Conservation (phyloP, 2,888 invertebrate genomes). For the Tachystola acroxantha region DNA sequence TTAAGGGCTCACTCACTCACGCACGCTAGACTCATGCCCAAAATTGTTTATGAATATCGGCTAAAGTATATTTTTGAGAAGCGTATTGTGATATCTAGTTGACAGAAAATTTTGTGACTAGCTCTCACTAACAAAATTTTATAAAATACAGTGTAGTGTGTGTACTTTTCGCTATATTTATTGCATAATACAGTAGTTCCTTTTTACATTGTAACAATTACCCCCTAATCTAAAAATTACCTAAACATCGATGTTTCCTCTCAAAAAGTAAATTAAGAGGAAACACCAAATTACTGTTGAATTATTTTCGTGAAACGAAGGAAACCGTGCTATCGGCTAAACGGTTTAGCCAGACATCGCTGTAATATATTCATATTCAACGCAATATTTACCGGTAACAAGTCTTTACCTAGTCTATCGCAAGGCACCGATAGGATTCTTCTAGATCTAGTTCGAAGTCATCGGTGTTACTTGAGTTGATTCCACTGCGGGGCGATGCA, state of each 20-base stretch:
- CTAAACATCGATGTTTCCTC: constrained; percentile 7
- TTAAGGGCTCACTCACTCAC: too few species aligned
- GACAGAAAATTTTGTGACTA: constrained; percentile 32
- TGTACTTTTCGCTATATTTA: not conserved
- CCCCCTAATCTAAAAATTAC: not conserved
- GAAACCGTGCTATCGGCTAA: constrained; percentile 3
- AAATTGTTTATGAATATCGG: too few species aligned
- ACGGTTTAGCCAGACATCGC: not conserved
- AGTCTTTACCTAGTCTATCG: constrained; percentile 7
- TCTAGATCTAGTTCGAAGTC: not conserved
- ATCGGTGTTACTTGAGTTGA: constrained; percentile 7
- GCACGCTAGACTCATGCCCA: too few species aligned
- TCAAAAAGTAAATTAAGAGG: constrained; percentile 10
- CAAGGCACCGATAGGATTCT: not conserved
- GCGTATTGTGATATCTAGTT: too few species aligned
- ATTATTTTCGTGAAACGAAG: constrained; percentile 1
- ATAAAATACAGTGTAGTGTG: not conserved
- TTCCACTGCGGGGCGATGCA: constrained; percentile 13
- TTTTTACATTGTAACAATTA: too few species aligned
- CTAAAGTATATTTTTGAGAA: too few species aligned
- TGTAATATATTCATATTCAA: not conserved
- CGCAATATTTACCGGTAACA: constrained; percentile 17
- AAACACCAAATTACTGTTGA: constrained; percentile 5
- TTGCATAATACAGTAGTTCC: not conserved
- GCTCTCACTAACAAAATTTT: constrained; percentile 30